phyloP scores from a whole-genome alignment of 2,797 vertebrate species.

The Poecile montanus region DNA sequence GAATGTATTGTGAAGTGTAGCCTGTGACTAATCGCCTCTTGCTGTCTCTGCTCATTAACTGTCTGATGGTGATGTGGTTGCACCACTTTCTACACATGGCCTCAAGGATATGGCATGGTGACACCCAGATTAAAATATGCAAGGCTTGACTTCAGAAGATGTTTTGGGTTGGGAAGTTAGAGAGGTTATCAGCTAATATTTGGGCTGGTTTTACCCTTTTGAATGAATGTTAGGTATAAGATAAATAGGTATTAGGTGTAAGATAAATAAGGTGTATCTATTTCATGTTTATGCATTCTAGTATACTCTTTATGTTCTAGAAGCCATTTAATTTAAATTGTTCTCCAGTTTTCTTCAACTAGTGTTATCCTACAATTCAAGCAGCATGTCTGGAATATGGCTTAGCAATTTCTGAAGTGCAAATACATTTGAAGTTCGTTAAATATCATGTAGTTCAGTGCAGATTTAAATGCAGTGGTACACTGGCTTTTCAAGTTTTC shows the following conservation, averaged over 20 bases:
- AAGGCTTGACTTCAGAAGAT: neutral
- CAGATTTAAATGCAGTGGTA: neutral
- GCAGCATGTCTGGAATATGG: neutral
- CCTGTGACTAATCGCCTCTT: conserved; percentile 66
- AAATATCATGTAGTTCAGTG: neutral
- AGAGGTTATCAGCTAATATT: neutral
- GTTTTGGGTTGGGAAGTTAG: neutral
- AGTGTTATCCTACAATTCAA: neutral
- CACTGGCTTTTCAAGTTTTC: neutral
- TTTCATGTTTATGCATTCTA: neutral
- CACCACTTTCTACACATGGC: conserved; percentile 1
- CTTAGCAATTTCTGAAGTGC: neutral
- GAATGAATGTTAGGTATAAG: neutral
- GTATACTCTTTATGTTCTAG: neutral
- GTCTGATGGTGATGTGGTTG: conserved; percentile 36
- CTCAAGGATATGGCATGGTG: conserved; percentile 7
- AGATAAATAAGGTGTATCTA: neutral
- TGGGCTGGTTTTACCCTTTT: neutral
- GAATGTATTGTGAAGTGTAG: conserved; percentile 56
- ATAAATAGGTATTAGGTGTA: neutral
- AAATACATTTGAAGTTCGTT: neutral
- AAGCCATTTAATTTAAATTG: neutral
- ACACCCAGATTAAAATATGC: neutral
- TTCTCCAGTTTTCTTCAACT: neutral
- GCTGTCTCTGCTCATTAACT: conserved; percentile 58